Base-by-base conservation (phyloP, 2,113 vertebrate genomes). In the Hiodon alosoides region DNA sequence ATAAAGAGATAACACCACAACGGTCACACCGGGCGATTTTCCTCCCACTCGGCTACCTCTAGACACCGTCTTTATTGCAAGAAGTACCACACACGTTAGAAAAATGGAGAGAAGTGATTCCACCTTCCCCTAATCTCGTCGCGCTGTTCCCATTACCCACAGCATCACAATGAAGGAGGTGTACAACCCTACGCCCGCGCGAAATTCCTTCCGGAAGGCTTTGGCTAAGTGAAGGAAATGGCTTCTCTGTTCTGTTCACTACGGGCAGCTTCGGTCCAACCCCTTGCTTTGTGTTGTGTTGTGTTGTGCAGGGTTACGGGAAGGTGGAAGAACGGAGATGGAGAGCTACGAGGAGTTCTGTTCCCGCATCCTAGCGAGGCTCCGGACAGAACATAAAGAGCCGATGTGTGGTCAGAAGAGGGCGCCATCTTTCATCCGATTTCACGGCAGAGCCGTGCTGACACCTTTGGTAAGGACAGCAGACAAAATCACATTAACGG, bases 311-410 rank as follows among this genome's bases (percentile, higher is more conserved):
- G 87, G 83, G 48, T 74, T 70, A 76, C 67, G 13, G 58, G 77
- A 69, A 78, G 82, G 79, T 87, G 31, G 0, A 31, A 31, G 31
- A 31, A 31, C 31, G 31, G 31, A 31, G 79, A 95, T 98, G 96
- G 94, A 97, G 77, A 93, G 92, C 78, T 98, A 96, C 69, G 94
- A 96, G 76, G 82, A 90, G 64, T 98, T 98, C 85, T 94, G 87
- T 79, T 86, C 88, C 79, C 90, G 85, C 69, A 93, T 88, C 80
- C 80, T 94, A 80, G 83, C 87, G 70, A 74, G 85, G 79, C 88
- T 96, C 77, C 92, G 92, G 81, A 86, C 86, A 69, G 84, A 90
- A 77, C 72, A 81, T 65, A 61, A 72, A 78, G 68, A 77, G 62
- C 57, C 86, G 46, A 81, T 82, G 86, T 0, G 57, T 71, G 55